Evolutionary conservation across 2,113 vertebrate species (phyloP).

Genomic region (Sceloporus undulatus): DNA sequence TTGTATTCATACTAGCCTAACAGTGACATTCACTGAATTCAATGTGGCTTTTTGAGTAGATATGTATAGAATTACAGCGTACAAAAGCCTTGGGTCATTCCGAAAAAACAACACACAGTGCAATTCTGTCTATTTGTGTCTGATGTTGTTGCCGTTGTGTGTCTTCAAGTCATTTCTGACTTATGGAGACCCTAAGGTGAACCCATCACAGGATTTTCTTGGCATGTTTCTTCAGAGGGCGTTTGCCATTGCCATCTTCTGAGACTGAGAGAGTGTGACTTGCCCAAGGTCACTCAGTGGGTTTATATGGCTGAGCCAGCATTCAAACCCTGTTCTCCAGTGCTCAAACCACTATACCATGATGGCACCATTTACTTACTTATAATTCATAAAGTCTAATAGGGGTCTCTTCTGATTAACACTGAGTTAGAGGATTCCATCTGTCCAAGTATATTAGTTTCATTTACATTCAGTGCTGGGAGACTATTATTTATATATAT

Average conservation of each 20-base stretch:
- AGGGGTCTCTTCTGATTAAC: too few relatives aligned
- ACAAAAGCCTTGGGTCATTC: background rate
- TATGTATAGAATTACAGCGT: background rate
- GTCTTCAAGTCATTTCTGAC: too few relatives aligned
- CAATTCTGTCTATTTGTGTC: background rate
- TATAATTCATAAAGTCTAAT: background rate
- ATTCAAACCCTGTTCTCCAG: too few relatives aligned
- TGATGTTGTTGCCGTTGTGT: background rate
- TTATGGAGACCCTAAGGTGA: too few relatives aligned
- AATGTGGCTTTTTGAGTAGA: background rate
- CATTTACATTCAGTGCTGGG: background rate
- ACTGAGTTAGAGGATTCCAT: background rate
- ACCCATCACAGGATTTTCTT: too few relatives aligned
- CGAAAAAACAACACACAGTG: background rate
- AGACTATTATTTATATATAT: background rate
- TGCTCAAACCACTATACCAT: too few relatives aligned
- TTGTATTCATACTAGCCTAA: background rate
- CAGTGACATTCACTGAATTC: background rate
- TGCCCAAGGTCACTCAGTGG: too few relatives aligned
- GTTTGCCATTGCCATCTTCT: too few relatives aligned
- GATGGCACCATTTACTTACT: background rate
- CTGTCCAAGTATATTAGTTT: background rate
- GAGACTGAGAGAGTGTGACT: background rate
- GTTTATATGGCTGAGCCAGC: too few relatives aligned
- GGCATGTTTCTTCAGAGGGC: too few relatives aligned